phyloP scores from a whole-genome alignment of 2,888 invertebrate genomes.

The Muscina levida region DNA sequence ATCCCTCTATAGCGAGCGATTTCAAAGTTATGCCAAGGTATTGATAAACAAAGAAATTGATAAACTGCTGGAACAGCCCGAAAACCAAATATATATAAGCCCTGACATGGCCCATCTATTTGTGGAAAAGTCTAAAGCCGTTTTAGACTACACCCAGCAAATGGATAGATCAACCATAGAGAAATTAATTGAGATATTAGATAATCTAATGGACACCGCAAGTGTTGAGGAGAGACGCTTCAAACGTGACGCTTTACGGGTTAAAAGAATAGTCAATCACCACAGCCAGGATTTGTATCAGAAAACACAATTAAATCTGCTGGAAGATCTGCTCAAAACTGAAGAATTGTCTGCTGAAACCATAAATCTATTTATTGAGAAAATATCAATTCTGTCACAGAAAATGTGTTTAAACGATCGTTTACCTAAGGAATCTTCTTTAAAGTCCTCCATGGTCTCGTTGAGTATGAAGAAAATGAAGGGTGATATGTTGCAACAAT shows the following conservation, averaged over 20 bases:
- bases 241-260: constrained; percentile 26
- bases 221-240: constrained; percentile 44
- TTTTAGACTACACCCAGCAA: constrained; percentile 48
- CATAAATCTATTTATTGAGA: constrained; percentile 44
- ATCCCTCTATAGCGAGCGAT: constrained; percentile 38
- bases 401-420: constrained; percentile 49
- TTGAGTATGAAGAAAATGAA: constrained; percentile 53
- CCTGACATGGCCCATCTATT: constrained; percentile 47
- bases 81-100: constrained; percentile 53
- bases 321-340: constrained; percentile 56
- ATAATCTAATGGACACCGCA: constrained; percentile 46
- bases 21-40: constrained; percentile 39
- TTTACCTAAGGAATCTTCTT: constrained; percentile 33
- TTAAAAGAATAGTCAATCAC: constrained; percentile 53
- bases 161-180: constrained; percentile 45
- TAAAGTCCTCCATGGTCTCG: constrained; percentile 43
- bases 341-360: constrained; percentile 41
- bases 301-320: constrained; percentile 51
- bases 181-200: constrained; percentile 58
- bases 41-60: constrained; percentile 48
- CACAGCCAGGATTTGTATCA: constrained; percentile 46
- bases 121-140: constrained; percentile 52
- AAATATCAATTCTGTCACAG: constrained; percentile 49
- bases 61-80: constrained; percentile 57
- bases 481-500: constrained; percentile 45